Conservation (phyloP, 2,113 vertebrate species). For the Zeus faber region DNA sequence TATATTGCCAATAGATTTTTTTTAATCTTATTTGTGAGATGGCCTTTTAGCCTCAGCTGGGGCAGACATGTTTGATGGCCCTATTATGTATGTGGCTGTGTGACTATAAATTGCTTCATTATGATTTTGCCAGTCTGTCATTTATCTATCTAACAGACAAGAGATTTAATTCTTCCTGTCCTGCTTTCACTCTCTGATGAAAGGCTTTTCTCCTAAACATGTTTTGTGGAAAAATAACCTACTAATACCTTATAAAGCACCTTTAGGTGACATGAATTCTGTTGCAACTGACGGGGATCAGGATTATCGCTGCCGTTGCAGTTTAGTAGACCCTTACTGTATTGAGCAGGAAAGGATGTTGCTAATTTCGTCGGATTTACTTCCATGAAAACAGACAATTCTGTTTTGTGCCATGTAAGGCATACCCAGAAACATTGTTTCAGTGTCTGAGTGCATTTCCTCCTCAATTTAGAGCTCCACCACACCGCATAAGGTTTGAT, state of each 20-base stretch:
- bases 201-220: not conserved
- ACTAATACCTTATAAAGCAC: not conserved
- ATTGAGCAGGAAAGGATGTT: not conserved
- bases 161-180: not conserved
- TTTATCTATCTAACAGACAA: not conserved
- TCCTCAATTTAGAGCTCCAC: conserved; percentile 4
- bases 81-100: not conserved
- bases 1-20: not conserved
- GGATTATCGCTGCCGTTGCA: not conserved
- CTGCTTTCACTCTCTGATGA: not conserved
- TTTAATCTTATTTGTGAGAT: not conserved
- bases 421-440: conserved; percentile 6
- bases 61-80: not conserved
- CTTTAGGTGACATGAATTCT: not conserved
- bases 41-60: not conserved
- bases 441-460: conserved; percentile 14
- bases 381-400: conserved; percentile 6
- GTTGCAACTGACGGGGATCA: not conserved
- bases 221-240: conserved; percentile 4
- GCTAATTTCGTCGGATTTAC: not conserved
- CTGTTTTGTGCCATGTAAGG: conserved; percentile 5
- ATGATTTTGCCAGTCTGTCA: conserved; percentile 1
- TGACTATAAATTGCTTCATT: not conserved
- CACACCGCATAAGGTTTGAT: conserved; percentile 9
- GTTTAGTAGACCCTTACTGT: not conserved